These are phyloP conservation scores for Drosophila nasuta DNA, from an alignment of 1,140 invertebrate species.

Conservation along the genomic window DNA sequence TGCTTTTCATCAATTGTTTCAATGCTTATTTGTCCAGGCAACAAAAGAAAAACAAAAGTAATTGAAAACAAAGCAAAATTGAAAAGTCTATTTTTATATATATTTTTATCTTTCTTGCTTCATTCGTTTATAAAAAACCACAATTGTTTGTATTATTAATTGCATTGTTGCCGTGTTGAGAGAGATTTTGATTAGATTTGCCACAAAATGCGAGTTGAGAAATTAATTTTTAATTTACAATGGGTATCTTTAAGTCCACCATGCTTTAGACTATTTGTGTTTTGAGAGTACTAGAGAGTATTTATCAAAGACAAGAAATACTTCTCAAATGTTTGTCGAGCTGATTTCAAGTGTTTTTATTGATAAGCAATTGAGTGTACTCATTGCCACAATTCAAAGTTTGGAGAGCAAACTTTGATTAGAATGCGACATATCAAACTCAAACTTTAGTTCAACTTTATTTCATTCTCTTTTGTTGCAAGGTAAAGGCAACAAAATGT, in stretches of 20 bases:
- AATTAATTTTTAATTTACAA: not conserved
- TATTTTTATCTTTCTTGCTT: no score
- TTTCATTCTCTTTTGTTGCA: not conserved
- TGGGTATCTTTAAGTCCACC: constrained; percentile 6
- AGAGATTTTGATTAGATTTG: not conserved
- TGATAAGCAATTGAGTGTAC: constrained; percentile 31
- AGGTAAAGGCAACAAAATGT: not conserved
- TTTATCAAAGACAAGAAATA: constrained; percentile 5
- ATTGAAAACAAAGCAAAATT: constrained; percentile 28
- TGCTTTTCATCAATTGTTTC: constrained; percentile 17
- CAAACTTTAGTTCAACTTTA: not conserved
- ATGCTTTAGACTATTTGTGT: not conserved
- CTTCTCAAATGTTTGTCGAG: constrained; percentile 19
- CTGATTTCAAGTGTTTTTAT: constrained; percentile 22
- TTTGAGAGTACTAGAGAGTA: not conserved
- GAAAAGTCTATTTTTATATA: constrained; percentile 11
- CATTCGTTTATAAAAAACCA: not conserved
- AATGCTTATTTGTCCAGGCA: constrained; percentile 9
- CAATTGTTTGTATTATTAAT: constrained; percentile 12
- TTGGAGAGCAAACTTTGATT: constrained; percentile 18
- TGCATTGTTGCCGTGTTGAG: not conserved
- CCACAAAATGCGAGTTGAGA: not conserved
- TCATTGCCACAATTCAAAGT: constrained; percentile 2
- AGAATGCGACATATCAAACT: constrained; percentile 1
- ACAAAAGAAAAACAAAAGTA: constrained; percentile 9